Evolutionary conservation across 2,113 vertebrate species (phyloP).

Genomic region (Chaetodon auriga): DNA sequence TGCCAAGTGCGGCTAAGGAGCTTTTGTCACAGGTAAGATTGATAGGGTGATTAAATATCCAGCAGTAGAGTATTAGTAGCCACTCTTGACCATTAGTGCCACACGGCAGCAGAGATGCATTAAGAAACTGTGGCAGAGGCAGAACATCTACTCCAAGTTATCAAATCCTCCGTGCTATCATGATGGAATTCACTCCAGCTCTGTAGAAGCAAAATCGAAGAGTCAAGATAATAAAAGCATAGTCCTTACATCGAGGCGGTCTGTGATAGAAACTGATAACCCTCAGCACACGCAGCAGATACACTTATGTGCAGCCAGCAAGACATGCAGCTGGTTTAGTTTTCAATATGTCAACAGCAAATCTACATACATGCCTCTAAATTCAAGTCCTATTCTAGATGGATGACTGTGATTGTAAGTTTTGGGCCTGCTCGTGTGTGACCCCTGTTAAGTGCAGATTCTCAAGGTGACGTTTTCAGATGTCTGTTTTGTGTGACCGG

Average conservation of each 20-base stretch:
- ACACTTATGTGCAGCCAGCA: not conserved
- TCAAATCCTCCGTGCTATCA: slow-evolving; percentile 41
- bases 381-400: not conserved
- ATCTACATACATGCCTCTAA: not conserved
- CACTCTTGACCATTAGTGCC: slow-evolving; percentile 79
- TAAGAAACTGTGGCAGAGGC: slow-evolving; percentile 59
- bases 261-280: slow-evolving; percentile 17
- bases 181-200: slow-evolving; percentile 43
- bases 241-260: slow-evolving; percentile 15
- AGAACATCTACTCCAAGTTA: slow-evolving; percentile 52
- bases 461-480: not conserved
- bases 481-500: not conserved
- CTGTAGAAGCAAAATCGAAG: slow-evolving; percentile 28
- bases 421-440: not conserved
- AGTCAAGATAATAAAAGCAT: slow-evolving; percentile 56
- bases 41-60: slow-evolving; percentile 84
- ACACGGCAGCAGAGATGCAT: slow-evolving; percentile 59
- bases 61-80: slow-evolving; percentile 75
- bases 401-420: not conserved
- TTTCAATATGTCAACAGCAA: not conserved
- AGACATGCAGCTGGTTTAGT: not conserved
- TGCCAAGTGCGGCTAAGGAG: slow-evolving; percentile 75
- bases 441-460: not conserved
- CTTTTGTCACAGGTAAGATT: slow-evolving; percentile 81
- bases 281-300: not conserved